Evolutionary conservation across 2,888 invertebrate genomes (phyloP).

Genomic region (Drosophila phalerata): DNA sequence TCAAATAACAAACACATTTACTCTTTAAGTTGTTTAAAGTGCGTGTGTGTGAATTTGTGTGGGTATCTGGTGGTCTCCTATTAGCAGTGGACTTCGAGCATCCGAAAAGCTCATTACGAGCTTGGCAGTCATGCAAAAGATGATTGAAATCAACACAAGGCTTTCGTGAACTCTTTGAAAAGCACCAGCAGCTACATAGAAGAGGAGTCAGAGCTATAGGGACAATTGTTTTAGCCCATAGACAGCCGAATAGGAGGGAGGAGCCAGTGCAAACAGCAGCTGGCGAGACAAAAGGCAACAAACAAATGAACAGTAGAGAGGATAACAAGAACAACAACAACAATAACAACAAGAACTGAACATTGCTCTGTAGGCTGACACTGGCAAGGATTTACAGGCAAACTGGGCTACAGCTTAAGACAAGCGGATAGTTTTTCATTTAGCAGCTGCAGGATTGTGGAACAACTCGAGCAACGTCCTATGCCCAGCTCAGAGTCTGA

Average conservation of each 20-base stretch:
- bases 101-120: conserved; percentile 53
- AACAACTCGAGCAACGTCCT: conserved; percentile 8
- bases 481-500: background rate
- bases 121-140: conserved; percentile 54
- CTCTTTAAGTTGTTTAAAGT: conserved; percentile 70
- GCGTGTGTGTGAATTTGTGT: background rate
- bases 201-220: background rate
- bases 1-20: conserved; percentile 37
- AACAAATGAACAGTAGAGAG: conserved; percentile 23
- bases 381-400: conserved; percentile 53
- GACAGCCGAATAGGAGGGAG: conserved; percentile 2
- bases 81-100: conserved; percentile 41
- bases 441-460: conserved; percentile 21
- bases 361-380: conserved; percentile 45
- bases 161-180: conserved; percentile 29
- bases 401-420: conserved; percentile 40
- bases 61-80: conserved; percentile 18
- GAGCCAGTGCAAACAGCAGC: conserved; percentile 18
- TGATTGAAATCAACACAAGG: conserved; percentile 52
- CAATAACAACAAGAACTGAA: conserved; percentile 1
- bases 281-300: conserved; percentile 37
- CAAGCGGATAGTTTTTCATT: conserved; percentile 71
- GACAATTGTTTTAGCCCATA: conserved; percentile 36
- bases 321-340: conserved; percentile 6
- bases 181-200: conserved; percentile 1